Base-by-base conservation (phyloP, 2,888 invertebrate species). In the Trichogramma dendrolimi region DNA sequence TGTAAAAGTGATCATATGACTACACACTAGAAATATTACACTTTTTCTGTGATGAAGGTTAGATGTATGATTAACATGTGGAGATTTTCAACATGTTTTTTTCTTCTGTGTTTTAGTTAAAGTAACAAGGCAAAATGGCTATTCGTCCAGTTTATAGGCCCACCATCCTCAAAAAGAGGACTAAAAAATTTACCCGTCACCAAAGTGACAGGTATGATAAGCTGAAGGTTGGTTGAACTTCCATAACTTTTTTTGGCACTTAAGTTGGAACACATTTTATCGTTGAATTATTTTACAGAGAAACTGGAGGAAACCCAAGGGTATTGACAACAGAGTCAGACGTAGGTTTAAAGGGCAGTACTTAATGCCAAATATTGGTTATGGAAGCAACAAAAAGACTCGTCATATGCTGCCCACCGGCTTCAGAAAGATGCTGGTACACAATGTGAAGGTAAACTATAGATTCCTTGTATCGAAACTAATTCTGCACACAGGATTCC, bases 281-380 rank as follows among this genome's bases (percentile, higher is more conserved):
- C 7, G 38, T 5, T 4, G n/a, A 11, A 44, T 55, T 50, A 53
- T 27, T 27, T 27, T 27, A 27, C 27, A 27, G 27, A 27, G 27
- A 27, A 96, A 93, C 87, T 99, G 99, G 99, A 90, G 99, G 80
- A 99, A 97, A 84, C 99, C 99, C 27, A 97, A 97, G 84, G 99
- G 99, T 94, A 99, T 99, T 82, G 99, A 99, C 84, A 99, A 99
- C 89, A 89, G 98, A 82, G 98, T 99, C 54, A 89, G 99, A 72
- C 90, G 99, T 80, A 89, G 97, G 72, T 99, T 99, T 86, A 99
- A 99, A 91, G 99, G 99, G 42, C 97, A 97, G 80, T 95, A 91
- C 79, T 83, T 94, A 84, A 99, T 99, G 99, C 99, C 99, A 69
- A 96, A 90, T 80, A 96, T 99, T 80, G 99, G 99, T 87, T 99